Evolutionary conservation across 2,797 vertebrate genomes (phyloP), one percentile per base, ranked within the genome.

Genomic region (Carduelis carduelis): DNA sequence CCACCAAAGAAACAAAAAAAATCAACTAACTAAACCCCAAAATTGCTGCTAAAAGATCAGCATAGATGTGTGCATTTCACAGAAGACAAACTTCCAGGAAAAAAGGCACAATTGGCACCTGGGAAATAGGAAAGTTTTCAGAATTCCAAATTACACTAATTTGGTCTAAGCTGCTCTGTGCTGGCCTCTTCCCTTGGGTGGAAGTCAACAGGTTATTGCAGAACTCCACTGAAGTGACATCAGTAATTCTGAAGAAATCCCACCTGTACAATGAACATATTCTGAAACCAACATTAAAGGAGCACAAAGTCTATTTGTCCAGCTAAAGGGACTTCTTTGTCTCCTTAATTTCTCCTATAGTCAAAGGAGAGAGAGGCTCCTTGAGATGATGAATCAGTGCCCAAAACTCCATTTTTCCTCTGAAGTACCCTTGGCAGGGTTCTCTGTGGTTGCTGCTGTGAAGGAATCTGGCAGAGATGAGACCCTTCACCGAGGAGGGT

Each of bases 51-150:
- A 21, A 87, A 94, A 76, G 10, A 52, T 44, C 65, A 43, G 4
- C 8, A 32, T 19, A 68, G 35, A 53, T 0, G 0, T 23, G 5
- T 90, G 11, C 12, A 28, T 53, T 76, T 87, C 52, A 64, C 27
- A 72, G 15, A 9, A 74, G 21, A 44, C 41, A 26, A 53, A 15
- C 11, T 92, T 20, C 34, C 14, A 84, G 47, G 12, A 35, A 16
- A 56, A 50, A 24, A 34, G 22, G 4, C 8, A 47, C 26, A 46
- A 60, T 3, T 0, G 4, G 37, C 56, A 70, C 8, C 43, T 66
- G 34, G 24, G 27, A 66, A 90, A 65, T 20, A 49, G 4, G 27
- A 61, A 68, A 63, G 4, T 60, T 63, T 88, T 87, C 47, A 77
- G 53, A 68, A 70, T 80, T 74, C 21, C 27, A 41, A 19, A 24